phyloP scores from a whole-genome alignment of 2,888 invertebrate genomes.

The Pyrochroa serraticornis region DNA sequence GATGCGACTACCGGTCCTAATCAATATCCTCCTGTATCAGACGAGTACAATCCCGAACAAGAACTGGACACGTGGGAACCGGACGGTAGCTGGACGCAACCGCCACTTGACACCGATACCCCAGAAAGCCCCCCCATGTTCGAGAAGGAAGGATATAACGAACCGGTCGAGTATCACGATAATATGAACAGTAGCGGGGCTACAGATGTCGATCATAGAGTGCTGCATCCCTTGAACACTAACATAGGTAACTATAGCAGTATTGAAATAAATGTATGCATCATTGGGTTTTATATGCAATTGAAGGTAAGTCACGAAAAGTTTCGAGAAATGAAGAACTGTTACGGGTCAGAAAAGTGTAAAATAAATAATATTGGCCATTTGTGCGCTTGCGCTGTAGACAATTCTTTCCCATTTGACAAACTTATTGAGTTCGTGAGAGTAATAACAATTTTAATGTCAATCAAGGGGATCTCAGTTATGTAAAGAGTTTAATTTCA shows the following conservation, averaged over 20 bases:
- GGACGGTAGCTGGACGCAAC: slow-evolving; percentile 52
- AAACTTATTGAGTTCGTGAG: too few species aligned
- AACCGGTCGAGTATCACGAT: slow-evolving; percentile 68
- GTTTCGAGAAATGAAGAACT: too few species aligned
- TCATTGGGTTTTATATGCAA: neutral
- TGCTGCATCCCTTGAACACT: slow-evolving; percentile 56
- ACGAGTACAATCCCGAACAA: slow-evolving; percentile 57
- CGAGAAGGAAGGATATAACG: slow-evolving; percentile 65
- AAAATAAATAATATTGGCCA: too few species aligned
- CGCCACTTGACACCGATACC: slow-evolving; percentile 60
- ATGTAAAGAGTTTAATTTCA: too few species aligned
- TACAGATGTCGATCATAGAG: slow-evolving; percentile 66
- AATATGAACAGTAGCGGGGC: slow-evolving; percentile 32
- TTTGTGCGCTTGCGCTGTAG: too few species aligned
- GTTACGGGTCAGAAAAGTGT: too few species aligned
- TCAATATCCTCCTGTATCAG: slow-evolving; percentile 43
- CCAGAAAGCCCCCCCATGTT: slow-evolving; percentile 72
- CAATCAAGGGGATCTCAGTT: too few species aligned
- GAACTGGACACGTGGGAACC: slow-evolving; percentile 59
- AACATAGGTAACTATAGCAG: slow-evolving; percentile 38
- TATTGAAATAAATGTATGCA: slow-evolving; percentile 1
- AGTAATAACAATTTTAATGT: too few species aligned
- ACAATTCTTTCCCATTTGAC: too few species aligned
- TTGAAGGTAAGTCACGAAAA: neutral
- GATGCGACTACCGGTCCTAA: slow-evolving; percentile 23